phyloP scores from a whole-genome alignment of 2,113 vertebrate species.

The Nanorana parkeri region DNA sequence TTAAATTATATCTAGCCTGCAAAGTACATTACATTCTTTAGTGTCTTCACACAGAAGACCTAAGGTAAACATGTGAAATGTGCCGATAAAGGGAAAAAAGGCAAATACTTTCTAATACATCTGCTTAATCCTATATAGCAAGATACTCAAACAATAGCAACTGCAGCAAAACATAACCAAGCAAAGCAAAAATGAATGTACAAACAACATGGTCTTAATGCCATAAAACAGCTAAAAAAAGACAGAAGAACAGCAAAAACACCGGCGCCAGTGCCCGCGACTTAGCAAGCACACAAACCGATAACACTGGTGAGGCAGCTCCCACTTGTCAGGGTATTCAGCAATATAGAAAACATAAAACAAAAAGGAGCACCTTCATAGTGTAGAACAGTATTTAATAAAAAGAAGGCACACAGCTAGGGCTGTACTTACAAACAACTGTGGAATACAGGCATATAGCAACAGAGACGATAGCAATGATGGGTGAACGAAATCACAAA shows the following conservation, averaged over 20 bases:
- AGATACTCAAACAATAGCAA: neutral
- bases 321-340: too few relatives aligned
- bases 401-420: too few relatives aligned
- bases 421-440: too few relatives aligned
- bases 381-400: too few relatives aligned
- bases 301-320: too few relatives aligned
- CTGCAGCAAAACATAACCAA: neutral
- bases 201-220: neutral
- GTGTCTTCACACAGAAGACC: conserved; percentile 13
- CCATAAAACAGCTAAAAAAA: neutral
- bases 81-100: conserved; percentile 17
- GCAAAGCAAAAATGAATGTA: neutral
- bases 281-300: too few relatives aligned
- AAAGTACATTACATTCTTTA: neutral
- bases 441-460: too few relatives aligned
- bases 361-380: too few relatives aligned
- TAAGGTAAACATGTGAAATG: conserved; percentile 35
- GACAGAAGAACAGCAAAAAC: neutral
- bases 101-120: conserved; percentile 13
- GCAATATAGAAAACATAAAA: too few relatives aligned
- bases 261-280: too few relatives aligned
- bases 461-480: too few relatives aligned
- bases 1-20: conserved; percentile 8
- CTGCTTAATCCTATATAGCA: conserved; percentile 18
- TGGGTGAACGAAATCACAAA: too few relatives aligned